Percentiles rank a stretch among this genome's conserved stretches.
Evolutionary conservation across 2,113 vertebrate genomes (phyloP).

Genomic region (Chionodraco myersi): DNA sequence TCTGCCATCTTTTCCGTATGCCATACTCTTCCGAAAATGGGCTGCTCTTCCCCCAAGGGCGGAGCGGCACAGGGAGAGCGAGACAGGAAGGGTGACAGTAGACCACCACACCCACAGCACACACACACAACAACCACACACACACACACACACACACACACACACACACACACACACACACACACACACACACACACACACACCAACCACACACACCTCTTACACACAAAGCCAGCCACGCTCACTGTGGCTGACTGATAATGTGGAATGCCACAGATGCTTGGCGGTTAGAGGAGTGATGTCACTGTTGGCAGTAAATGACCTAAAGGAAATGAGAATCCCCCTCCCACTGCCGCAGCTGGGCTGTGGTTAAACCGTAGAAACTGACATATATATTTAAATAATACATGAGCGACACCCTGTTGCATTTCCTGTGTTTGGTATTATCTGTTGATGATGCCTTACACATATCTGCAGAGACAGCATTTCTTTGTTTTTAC

Average conservation of each 20-base stretch:
- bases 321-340: constrained; percentile 10
- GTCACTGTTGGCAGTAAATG: constrained; percentile 38
- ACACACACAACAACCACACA: constrained; percentile 18
- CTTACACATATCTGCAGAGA: neutral
- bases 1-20: constrained; percentile 36
- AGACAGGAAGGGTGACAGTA: constrained; percentile 49
- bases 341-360: constrained; percentile 4
- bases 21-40: constrained; percentile 55
- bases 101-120: constrained; percentile 23
- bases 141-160: constrained; percentile 22
- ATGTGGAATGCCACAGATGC: constrained; percentile 65
- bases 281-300: constrained; percentile 45
- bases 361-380: neutral
- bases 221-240: neutral
- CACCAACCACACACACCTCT: neutral
- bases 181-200: neutral
- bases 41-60: constrained; percentile 27
- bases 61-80: neutral
- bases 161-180: neutral
- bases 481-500: no score
- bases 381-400: constrained; percentile 28
- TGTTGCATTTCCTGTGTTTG: neutral
- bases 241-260: constrained; percentile 63
- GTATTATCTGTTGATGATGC: neutral
- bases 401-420: neutral